These are phyloP conservation scores for Porites divaricata DNA, from an alignment of 92 coral and sea anemone genomes.

Conservation along the genomic window DNA sequence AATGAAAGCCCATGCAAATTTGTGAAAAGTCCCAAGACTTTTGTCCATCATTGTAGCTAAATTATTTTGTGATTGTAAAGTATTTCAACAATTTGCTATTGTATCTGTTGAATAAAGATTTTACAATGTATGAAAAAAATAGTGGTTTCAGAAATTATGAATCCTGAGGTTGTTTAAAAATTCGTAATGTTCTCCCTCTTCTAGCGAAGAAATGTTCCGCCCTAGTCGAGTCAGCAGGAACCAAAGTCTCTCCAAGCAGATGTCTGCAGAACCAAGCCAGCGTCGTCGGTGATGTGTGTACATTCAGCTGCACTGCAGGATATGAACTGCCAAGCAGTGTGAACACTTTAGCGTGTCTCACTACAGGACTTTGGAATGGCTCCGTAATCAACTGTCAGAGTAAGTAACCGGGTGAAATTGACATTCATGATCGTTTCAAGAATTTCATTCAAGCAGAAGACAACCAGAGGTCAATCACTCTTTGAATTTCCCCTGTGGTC, in stretches of 20 bases:
- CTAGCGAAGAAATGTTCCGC: conserved; percentile 79
- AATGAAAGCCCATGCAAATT: neutral
- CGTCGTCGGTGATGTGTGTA: conserved; percentile 69
- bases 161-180: too few species aligned
- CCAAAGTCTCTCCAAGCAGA: conserved; percentile 69
- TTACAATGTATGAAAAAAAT: too few species aligned
- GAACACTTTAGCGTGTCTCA: conserved; percentile 62
- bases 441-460: too few species aligned
- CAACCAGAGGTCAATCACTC: too few species aligned
- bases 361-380: conserved; percentile 68
- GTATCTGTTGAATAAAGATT: too few species aligned
- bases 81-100: too few species aligned
- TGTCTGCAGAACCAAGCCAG: conserved; percentile 67
- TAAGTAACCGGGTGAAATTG: conserved; percentile 4
- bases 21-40: neutral
- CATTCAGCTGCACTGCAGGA: conserved; percentile 78
- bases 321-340: conserved; percentile 57
- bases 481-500: too few species aligned
- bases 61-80: too few species aligned
- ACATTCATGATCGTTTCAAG: too few species aligned
- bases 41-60: too few species aligned
- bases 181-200: neutral
- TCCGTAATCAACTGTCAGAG: conserved; percentile 56
- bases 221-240: conserved; percentile 56
- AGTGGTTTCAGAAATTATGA: too few species aligned